Conservation (phyloP, 2,113 vertebrate species). For the Grammomys surdaster region DNA sequence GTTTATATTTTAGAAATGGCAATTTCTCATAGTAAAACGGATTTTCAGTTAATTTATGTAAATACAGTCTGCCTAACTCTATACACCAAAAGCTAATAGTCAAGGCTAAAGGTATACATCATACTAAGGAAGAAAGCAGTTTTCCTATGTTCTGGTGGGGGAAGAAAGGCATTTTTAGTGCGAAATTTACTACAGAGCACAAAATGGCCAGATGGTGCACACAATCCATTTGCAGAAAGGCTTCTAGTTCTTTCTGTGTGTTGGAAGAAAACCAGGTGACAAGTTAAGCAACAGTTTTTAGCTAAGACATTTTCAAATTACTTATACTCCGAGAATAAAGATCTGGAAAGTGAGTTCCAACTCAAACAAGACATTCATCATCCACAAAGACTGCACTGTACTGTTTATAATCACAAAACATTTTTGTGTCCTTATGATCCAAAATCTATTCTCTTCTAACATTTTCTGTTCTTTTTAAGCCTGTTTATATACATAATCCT, state of each 20-base stretch:
- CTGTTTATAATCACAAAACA: slow-evolving; percentile 6
- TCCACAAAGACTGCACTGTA: not conserved
- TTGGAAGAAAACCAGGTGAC: slow-evolving; percentile 70
- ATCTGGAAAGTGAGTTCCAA: slow-evolving; percentile 52
- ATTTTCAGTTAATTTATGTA: slow-evolving; percentile 16
- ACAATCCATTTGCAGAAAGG: slow-evolving; percentile 61
- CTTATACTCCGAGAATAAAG: slow-evolving; percentile 44
- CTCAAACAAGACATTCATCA: slow-evolving; percentile 41
- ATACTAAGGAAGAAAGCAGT: not conserved
- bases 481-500: not conserved
- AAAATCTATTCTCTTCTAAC: not conserved
- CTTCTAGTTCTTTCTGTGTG: slow-evolving; percentile 59
- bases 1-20: not conserved
- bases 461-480: not conserved
- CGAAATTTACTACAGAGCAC: slow-evolving; percentile 68
- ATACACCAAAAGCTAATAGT: not conserved
- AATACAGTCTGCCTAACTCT: not conserved
- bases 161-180: slow-evolving; percentile 62
- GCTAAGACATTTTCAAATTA: slow-evolving; percentile 52
- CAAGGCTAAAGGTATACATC: slow-evolving; percentile 10
- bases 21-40: not conserved
- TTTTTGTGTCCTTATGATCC: slow-evolving; percentile 39
- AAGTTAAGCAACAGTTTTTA: slow-evolving; percentile 59
- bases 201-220: slow-evolving; percentile 61
- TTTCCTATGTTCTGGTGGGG: slow-evolving; percentile 46